Base-by-base conservation (phyloP, 2,888 invertebrate species). In the Druceiella hillmani region DNA sequence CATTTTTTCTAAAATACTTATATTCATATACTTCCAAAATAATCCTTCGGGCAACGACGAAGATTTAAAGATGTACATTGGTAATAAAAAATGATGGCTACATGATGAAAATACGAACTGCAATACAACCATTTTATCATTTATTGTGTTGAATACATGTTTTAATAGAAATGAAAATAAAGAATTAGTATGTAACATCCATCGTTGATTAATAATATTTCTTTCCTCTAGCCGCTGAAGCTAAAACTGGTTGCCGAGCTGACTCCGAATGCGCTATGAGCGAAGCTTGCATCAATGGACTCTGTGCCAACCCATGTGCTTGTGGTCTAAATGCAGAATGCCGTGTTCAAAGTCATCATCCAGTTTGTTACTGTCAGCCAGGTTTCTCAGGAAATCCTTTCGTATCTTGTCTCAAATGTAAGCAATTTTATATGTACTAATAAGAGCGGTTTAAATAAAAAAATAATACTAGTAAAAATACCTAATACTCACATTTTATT, bases 381-480 rank as follows among this genome's bases (percentile, higher is more conserved):
- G 89, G 88, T 33, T 90, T 79, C 60, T 87, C 87, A 25, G 92
- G 91, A 55, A 88, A 89, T 61, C 87, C 90, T 12, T 87, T 87
- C 62, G 73, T 75, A 37, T 87, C 86, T 33, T 92, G 92, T 55
- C 69, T 75, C 15, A 84, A 86, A 73, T 74, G 81, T 81, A 70
- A 63, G 61, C 52, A 33, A 15, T 30, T 33, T 11, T 26, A 24
- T 9, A 32, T 26, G 24, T 17, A 7, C n/a, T n/a, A n/a, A n/a
- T n/a, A n/a, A n/a, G n/a, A n/a, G n/a, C n/a, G n/a, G n/a, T 20
- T 20, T 20, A 20, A 20, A 20, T 20, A 20, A 20, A 7, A 6
- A 20, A 7, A 20, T 20, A n/a, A 20, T 20, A 20, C 6, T 20
- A 20, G n/a, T n/a, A 20, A 20, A 7, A 20, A 20, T 20, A 20